These are phyloP conservation scores for Limnothrissa miodon DNA, from an alignment of 2,113 vertebrate species.

Conservation along the genomic window DNA sequence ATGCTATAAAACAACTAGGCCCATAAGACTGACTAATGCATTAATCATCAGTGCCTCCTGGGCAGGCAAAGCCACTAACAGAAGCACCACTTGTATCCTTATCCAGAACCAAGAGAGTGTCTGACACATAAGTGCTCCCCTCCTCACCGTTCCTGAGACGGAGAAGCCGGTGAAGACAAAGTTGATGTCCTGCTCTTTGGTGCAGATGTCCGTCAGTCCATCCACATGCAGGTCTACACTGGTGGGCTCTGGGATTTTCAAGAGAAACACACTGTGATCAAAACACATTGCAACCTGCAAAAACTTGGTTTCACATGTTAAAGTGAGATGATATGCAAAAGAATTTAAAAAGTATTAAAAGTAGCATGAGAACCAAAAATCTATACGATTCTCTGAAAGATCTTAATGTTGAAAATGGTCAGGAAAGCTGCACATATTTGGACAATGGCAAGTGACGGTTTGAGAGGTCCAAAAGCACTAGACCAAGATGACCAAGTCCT, in stretches of 20 bases:
- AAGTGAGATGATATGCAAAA: too few species aligned
- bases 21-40: too few species aligned
- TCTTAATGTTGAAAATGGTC: too few species aligned
- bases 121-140: too few species aligned
- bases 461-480: neutral
- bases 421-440: too few species aligned
- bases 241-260: constrained; percentile 91
- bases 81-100: neutral
- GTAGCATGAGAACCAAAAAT: too few species aligned
- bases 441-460: neutral
- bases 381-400: too few species aligned
- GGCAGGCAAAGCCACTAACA: neutral
- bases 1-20: too few species aligned
- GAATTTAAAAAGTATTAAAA: too few species aligned
- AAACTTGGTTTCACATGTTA: too few species aligned
- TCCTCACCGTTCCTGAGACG: constrained; percentile 86
- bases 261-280: constrained; percentile 19
- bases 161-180: constrained; percentile 97
- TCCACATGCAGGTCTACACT: constrained; percentile 93
- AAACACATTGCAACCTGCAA: neutral
- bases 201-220: constrained; percentile 92
- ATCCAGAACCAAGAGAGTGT: neutral
- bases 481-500: constrained; percentile 52
- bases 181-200: constrained; percentile 95
- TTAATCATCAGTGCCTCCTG: too few species aligned